Base-by-base conservation (phyloP, 1,140 invertebrate genomes). In the Latrodectus geometricus region DNA sequence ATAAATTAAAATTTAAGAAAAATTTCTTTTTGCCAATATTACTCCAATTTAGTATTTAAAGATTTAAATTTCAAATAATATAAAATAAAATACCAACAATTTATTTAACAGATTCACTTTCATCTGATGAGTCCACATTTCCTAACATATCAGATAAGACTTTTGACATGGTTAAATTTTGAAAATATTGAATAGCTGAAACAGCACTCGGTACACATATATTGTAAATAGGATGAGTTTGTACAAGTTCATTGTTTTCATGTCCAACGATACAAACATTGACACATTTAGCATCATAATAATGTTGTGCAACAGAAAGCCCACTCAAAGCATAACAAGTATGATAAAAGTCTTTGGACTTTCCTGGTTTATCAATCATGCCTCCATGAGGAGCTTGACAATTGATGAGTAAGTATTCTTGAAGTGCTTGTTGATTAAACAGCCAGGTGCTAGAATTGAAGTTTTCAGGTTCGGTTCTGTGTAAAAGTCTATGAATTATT, bases 311-410 rank as follows among this genome's bases (percentile, higher is more conserved):
- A 78, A 99, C 93, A 23, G 97, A 97, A 21, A 99, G 91, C n/a
- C 98, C 98, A 92, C 97, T 97, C 5, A 99, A 91, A 4, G 95
- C 95, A 90, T 99, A 99, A 91, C 98, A 99, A 0, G 97, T 99
- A 90, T 99, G 98, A 91, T 99, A 99, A 83, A 96, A 94, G 92
- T 99, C 98, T 88, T 95, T 92, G 77, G 93, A 97, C 95, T 97
- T 98, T 90, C 95, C 95, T 87, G 98, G 98, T 92, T 99, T 99
- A 91, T 99, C 98, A 88, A 97, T 92, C 21, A 99, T 93, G 17
- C 98, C 98, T n/a, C 98, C 98, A 85, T 93, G 92, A n/a, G 93
- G 91, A 90, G 95, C 92, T 91, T 99, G 97, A 90, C 97, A 99
- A 90, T 97, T 98, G 15, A 97, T 92, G 84, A 99, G 91, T 83